These are phyloP conservation scores for Pogoniulus pusillus DNA, from an alignment of 2,797 vertebrate genomes.

Conservation along the genomic window DNA sequence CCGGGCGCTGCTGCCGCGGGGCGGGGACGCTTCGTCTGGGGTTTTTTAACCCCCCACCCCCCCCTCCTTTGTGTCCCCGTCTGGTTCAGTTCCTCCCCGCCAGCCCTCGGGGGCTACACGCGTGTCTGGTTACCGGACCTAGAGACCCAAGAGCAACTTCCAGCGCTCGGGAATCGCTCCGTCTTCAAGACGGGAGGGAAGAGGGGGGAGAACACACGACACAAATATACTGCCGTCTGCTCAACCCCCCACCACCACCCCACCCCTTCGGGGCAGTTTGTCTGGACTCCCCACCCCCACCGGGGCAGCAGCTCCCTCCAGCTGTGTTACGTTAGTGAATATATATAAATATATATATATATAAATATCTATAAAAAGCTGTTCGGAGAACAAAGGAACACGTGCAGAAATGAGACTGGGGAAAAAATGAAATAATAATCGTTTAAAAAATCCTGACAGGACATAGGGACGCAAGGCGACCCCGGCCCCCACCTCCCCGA, in stretches of 20 bases:
- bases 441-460: not conserved
- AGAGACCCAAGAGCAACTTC: constrained; percentile 12
- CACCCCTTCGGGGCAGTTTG: not conserved
- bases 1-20: too few relatives aligned
- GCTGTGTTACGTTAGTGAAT: constrained; percentile 63
- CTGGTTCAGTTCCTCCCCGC: constrained; percentile 90
- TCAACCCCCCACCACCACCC: not conserved
- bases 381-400: constrained; percentile 80
- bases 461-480: not conserved
- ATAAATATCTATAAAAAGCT: not conserved
- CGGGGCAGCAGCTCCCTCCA: constrained; percentile 26
- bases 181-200: not conserved
- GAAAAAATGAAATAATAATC: not conserved
- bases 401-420: constrained; percentile 75
- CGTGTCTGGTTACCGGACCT: constrained; percentile 74
- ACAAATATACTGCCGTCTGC: not conserved
- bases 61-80: constrained; percentile 90
- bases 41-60: constrained; percentile 44
- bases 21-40: constrained; percentile 15
- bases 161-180: not conserved
- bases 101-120: constrained; percentile 72
- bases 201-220: too few relatives aligned
- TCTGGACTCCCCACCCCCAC: not conserved
- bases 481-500: not conserved
- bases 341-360: constrained; percentile 39